Evolutionary conservation across 2,797 vertebrate genomes (phyloP), one percentile per base, ranked within the genome.

Genomic region (Sphenodon punctatus): DNA sequence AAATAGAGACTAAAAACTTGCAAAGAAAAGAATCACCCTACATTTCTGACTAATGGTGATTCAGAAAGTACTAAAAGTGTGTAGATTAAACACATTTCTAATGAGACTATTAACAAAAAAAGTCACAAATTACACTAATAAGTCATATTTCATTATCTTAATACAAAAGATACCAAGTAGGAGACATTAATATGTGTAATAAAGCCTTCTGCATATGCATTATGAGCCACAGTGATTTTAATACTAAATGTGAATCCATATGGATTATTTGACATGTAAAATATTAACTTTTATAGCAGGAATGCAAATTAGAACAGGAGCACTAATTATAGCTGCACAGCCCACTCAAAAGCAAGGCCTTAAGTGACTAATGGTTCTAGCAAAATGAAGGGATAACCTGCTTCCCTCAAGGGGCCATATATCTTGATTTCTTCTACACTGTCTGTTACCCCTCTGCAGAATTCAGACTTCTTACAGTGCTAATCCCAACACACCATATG

Each of bases 251-350:
- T 75, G 80, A 89, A 89, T 90, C 84, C 87, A 82, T 92, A 88
- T 2, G n/a, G 68, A 75, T 87, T 91, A 84, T 87, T 89, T 93
- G 88, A 89, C 87, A 82, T 80, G 78, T 83, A 91, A 91, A 93
- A 91, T 92, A 93, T 83, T 93, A 93, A 90, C 66, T 92, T 90
- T 91, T 88, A 75, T 81, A 86, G 85, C 72, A 84, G 58, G 68
- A 88, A 91, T 89, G 90, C 87, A 92, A 93, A 92, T 93, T 72
- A 91, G 87, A 89, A 53, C 70, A 80, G 74, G 51, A 85, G 43
- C 76, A 80, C 83, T 91, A 91, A 92, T 92, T 88, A 90, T 92
- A 93, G 66, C 85, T 90, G 73, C 66, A 88, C 84, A 90, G 88
- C 83, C 89, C 82, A 90, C 80, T 89, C 82, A 89, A 64, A 70